Evolutionary conservation across 2,113 vertebrate genomes (phyloP).

Genomic region (Anolis carolinensis): DNA sequence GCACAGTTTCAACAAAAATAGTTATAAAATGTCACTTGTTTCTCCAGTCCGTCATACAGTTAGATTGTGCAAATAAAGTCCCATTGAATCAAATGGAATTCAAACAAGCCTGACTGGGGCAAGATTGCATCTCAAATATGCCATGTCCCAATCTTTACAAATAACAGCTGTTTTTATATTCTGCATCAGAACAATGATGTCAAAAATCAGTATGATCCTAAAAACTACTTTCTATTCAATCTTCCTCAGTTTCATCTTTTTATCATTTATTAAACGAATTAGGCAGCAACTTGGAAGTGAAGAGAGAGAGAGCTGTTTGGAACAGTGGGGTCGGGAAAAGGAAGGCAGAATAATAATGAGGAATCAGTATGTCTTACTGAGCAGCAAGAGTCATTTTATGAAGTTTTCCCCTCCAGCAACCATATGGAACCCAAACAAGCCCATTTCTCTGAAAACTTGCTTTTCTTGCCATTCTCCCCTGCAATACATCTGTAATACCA

Average conservation of each 20-base stretch:
- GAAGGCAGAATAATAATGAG: constrained; percentile 74
- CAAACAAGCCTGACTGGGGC: neutral
- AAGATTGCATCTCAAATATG: neutral
- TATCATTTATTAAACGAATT: constrained; percentile 65
- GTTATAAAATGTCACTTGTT: neutral
- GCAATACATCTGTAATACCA: constrained; percentile 77
- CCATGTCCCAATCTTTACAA: neutral
- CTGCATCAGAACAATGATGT: neutral
- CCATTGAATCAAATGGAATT: neutral
- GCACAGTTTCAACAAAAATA: too few relatives aligned
- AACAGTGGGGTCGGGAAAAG: constrained; percentile 14
- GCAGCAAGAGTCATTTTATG: constrained; percentile 72
- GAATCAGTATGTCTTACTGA: constrained; percentile 75
- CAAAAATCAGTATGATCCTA: neutral
- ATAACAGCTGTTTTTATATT: constrained; percentile 15
- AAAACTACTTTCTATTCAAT: neutral
- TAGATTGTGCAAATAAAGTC: neutral
- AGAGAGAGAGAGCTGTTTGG: constrained; percentile 59
- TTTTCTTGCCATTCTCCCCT: constrained; percentile 68
- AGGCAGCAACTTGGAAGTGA: constrained; percentile 56
- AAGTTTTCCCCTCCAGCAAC: constrained; percentile 77
- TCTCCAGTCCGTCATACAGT: neutral
- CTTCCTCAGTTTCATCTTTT: constrained; percentile 26
- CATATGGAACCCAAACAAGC: constrained; percentile 77
- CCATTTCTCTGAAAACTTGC: constrained; percentile 76